Evolutionary conservation across 2,797 vertebrate species (phyloP).

Genomic region (Malurus leucopterus): DNA sequence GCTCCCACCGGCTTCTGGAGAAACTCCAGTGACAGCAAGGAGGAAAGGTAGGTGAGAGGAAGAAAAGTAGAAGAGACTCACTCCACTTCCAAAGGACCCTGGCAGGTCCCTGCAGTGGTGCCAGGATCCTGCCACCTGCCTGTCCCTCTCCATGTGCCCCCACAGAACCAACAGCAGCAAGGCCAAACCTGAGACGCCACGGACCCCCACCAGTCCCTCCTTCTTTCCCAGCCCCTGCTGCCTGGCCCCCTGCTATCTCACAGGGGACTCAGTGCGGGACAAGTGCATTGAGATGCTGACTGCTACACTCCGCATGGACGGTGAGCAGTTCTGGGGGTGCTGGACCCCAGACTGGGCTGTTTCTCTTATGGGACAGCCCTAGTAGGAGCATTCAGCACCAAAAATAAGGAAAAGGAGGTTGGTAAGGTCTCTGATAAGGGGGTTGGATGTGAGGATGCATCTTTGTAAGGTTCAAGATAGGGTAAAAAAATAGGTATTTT

Average conservation of each 20-base stretch:
- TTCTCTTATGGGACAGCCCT: background rate
- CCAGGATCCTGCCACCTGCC: background rate
- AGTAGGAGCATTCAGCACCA: background rate
- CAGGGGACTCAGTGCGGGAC: constrained; percentile 88
- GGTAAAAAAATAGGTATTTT: background rate
- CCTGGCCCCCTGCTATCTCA: constrained; percentile 82
- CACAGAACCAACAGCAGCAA: constrained; percentile 74
- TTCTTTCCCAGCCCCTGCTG: constrained; percentile 66
- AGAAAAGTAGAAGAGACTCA: constrained; percentile 72
- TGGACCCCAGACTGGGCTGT: background rate
- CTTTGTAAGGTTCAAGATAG: background rate
- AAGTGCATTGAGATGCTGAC: constrained; percentile 95
- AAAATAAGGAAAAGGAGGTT: background rate
- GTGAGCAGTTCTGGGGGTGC: constrained; percentile 64
- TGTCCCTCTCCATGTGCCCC: background rate
- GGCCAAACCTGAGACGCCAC: constrained; percentile 74
- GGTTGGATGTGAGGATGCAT: background rate
- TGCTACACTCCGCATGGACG: constrained; percentile 84
- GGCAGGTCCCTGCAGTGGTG: fast-evolving
- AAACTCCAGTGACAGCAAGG: constrained; percentile 59
- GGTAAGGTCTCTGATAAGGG: background rate
- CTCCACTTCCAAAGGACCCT: fast-evolving
- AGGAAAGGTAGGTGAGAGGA: constrained; percentile 76
- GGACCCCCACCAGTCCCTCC: constrained; percentile 81
- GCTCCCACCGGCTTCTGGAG: constrained; percentile 46